These are phyloP conservation scores for Acanthornis magna DNA, from an alignment of 2,797 vertebrate species.

Conservation along the genomic window DNA sequence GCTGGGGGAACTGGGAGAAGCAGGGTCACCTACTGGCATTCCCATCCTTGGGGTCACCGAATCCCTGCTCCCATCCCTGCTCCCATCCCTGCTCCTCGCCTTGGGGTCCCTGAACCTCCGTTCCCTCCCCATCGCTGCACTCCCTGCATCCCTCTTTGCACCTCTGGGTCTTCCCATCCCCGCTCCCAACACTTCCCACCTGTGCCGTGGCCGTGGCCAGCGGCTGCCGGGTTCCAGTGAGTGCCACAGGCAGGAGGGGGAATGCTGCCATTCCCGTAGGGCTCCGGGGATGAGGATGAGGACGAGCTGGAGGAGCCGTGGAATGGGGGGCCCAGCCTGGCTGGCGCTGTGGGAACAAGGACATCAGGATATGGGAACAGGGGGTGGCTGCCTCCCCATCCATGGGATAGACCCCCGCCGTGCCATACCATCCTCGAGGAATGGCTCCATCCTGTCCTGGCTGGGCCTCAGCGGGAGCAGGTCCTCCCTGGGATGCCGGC, in stretches of 20 bases:
- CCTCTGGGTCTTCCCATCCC: background rate
- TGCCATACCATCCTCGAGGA: background rate
- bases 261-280: background rate
- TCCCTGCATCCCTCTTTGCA: background rate
- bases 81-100: too few species aligned
- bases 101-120: background rate
- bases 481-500: slow-evolving; percentile 11
- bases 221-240: background rate
- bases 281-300: background rate
- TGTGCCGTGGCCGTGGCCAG: background rate
- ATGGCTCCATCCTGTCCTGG: background rate
- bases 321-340: background rate
- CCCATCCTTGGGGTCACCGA: background rate
- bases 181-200: background rate
- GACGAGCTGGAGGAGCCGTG: slow-evolving; percentile 45
- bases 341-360: rapidly evolving
- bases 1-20: background rate
- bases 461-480: background rate
- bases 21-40: background rate
- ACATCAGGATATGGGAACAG: background rate
- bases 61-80: too few species aligned
- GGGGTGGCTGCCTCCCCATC: background rate
- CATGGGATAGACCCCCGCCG: rapidly evolving
- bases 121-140: background rate
- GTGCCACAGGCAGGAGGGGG: background rate